Base-by-base conservation (phyloP, 2,888 invertebrate species). In the Hyposoter didymator region DNA sequence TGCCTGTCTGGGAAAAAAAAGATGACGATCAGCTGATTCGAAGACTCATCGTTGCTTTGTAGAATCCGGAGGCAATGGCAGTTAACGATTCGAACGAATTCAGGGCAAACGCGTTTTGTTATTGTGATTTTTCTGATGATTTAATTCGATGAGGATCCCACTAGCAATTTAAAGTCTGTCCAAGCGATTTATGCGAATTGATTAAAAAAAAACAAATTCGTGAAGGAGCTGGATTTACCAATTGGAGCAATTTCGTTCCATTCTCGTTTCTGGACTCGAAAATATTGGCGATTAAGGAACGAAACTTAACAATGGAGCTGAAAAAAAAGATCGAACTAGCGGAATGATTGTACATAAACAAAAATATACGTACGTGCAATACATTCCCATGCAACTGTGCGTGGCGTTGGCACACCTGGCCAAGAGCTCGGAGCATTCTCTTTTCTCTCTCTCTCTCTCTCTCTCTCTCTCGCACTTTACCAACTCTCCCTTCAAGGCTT, bases 341-440 rank as follows among this genome's bases (percentile, higher is more conserved):
- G 59, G 7, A 35, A 43, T 45, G 45, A 72, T 52, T 28, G 22
- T 43, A 69, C 59, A 47, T 75, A 81, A 85, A 87, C 75, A 66
- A 87, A 82, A 88, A 81, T 82, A 80, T 78, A 47, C 17, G 14
- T 28, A 49, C 17, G 80, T 80, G 81, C 76, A 82, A 59, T 62
- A 84, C 82, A 88, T 89, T 89, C 89, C 81, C 89, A 89, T 87
- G 88, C 88, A 89, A 86, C 78, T 85, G 78, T 89, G 88, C 89
- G 89, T 89, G 81, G 85, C 89, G 80, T 78, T 86, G 82, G 85
- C 87, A 87, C 89, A 89, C 89, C 89, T 89, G 89, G 89, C 75
- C 78, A n/a, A 67, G 69, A 43, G 69, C 47, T 32, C 49, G 52
- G 35, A 35, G 52, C 35, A 52, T 52, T 52, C 72, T 35, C 72